Evolutionary conservation across 2,797 vertebrate genomes (phyloP).

Genomic region (Danio jaintianensis): DNA sequence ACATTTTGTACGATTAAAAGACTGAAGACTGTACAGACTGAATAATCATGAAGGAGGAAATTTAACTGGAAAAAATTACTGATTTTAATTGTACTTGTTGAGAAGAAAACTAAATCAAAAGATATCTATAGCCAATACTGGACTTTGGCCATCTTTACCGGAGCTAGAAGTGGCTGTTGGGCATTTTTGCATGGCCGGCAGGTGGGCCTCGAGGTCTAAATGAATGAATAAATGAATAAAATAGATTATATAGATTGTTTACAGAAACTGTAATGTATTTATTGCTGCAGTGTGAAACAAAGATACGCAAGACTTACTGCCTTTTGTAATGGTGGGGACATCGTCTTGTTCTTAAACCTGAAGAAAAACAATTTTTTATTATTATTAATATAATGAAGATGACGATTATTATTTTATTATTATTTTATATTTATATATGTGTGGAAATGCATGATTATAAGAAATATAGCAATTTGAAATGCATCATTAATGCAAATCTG

Average conservation of each 20-base stretch:
- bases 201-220: conserved; percentile 44
- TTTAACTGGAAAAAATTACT: too few species aligned
- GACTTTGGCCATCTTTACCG: neutral
- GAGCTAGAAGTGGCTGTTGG: conserved; percentile 34
- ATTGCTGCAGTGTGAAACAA: neutral
- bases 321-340: conserved; percentile 82
- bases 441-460: too few species aligned
- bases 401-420: too few species aligned
- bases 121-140: neutral
- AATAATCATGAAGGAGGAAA: neutral
- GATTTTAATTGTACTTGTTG: neutral
- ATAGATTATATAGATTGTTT: neutral
- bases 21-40: neutral
- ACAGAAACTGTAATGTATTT: neutral
- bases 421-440: too few species aligned
- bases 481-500: too few species aligned
- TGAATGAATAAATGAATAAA: neutral
- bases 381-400: too few species aligned
- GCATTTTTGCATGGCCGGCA: conserved; percentile 42
- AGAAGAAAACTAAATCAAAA: neutral
- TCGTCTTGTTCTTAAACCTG: conserved; percentile 75
- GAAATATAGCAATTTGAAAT: too few species aligned
- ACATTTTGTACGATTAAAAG: neutral
- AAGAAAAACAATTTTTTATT: conserved; percentile 10
- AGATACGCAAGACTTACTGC: conserved; percentile 67